Evolutionary conservation across 2,888 invertebrate species (phyloP), one percentile per base, ranked within the genome.

Genomic region (Tholera decimalis): DNA sequence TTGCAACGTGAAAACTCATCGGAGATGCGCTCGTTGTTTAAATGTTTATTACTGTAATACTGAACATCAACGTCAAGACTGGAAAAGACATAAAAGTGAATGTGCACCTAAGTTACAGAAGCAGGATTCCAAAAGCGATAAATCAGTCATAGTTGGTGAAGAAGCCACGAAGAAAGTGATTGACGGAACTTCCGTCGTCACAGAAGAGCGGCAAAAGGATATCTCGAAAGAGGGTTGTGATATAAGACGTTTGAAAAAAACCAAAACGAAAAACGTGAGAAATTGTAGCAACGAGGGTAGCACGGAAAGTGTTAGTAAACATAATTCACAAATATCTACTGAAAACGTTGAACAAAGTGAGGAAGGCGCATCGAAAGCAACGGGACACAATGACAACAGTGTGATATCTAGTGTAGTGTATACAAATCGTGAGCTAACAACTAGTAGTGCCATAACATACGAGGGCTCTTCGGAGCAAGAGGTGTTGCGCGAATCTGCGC

Each of bases 31-130:
- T 79, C 96, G 97, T 81, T 98, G 98, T 90, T 97, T 97, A 87
- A 92, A 91, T 68, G 96, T 96, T 55, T 97, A 97, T 91, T 98
- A 98, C 91, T 98, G 98, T 92, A 97, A 97, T 68, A 97, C 96
- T 80, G 97, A 97, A 73, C 98, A 98, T 89, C 98, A 98, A 91
- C 96, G 96, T 75, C 94, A 96, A 83, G 97, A 98, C 88, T 98
- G 98, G 98, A 97, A 97, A 86, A 96, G 94, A 78, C 98, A 98
- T 87, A 98, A 97, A 93, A 92, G 91, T 79, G 94, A 96, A 81
- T 97, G 97, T 88, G 90, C 91, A 56, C 90, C 91, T 41, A 93
- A 95, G 83, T 86, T 94, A 85, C 89, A 92, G 75, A 92, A 91
- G 84, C 89, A 87, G 80, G 88, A 73, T 74, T 74, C 87, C 66